Conservation (phyloP, 2,113 vertebrate genomes). For the Cyanistes caeruleus region DNA sequence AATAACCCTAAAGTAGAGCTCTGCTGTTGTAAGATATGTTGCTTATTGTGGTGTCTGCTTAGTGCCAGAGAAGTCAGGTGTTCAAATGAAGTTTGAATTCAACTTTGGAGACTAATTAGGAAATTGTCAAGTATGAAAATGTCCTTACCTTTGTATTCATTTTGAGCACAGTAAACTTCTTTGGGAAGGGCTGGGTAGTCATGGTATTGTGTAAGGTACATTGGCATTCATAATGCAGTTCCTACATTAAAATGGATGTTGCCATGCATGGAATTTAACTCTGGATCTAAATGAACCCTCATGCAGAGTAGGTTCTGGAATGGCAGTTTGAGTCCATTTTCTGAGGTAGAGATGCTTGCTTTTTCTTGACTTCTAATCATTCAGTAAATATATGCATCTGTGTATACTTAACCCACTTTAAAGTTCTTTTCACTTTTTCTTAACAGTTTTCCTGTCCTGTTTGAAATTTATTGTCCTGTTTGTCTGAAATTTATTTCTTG, state of each 20-base stretch:
- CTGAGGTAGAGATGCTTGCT: background rate
- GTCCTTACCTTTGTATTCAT: background rate
- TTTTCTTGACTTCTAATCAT: background rate
- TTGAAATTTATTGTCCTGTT: no score
- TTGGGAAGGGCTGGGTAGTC: background rate
- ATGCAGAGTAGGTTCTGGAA: background rate
- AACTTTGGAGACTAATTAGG: background rate
- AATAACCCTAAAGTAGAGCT: background rate
- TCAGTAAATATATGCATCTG: background rate
- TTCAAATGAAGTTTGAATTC: background rate
- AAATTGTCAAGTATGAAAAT: background rate
- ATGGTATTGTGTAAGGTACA: accelerated
- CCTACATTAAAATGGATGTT: background rate
- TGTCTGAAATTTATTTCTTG: background rate
- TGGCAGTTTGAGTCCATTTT: background rate
- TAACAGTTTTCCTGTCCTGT: background rate
- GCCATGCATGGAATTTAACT: accelerated
- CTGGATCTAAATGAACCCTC: background rate
- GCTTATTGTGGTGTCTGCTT: background rate
- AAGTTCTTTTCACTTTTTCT: background rate
- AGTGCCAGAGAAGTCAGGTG: background rate
- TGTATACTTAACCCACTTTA: background rate
- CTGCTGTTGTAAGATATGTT: background rate
- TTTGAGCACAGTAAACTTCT: background rate
- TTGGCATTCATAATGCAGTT: background rate